phyloP scores from a whole-genome alignment of 2,113 vertebrate genomes.

The Salminus brasiliensis region DNA sequence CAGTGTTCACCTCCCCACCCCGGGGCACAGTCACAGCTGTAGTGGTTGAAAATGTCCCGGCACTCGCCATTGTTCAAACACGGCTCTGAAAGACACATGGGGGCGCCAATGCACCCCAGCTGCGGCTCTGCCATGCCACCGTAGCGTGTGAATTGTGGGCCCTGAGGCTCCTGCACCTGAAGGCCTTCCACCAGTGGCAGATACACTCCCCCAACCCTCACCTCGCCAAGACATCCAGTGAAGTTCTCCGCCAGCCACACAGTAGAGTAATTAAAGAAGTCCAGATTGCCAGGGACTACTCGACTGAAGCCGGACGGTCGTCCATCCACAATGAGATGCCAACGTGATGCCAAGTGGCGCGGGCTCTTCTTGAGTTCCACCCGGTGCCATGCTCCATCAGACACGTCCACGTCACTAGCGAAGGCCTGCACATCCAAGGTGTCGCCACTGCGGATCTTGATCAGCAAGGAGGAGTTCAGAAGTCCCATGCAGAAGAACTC shows the following conservation, averaged over 20 bases:
- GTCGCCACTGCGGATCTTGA: constrained; percentile 76
- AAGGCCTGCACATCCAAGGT: constrained; percentile 76
- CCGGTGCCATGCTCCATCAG: constrained; percentile 88
- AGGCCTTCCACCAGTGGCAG: constrained; percentile 75
- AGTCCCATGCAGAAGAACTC: constrained; percentile 82
- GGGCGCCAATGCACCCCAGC: constrained; percentile 80
- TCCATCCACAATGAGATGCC: constrained; percentile 81
- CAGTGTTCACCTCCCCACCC: constrained; percentile 86
- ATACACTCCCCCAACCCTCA: constrained; percentile 83
- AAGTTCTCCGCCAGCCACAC: constrained; percentile 85
- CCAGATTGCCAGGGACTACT: constrained; percentile 71
- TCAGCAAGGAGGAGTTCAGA: constrained; percentile 79
- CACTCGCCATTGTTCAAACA: constrained; percentile 84
- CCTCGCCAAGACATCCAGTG: constrained; percentile 87
- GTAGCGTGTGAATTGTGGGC: constrained; percentile 72
- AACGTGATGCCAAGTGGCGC: constrained; percentile 64
- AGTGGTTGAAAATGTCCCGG: constrained; percentile 84
- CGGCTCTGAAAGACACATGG: constrained; percentile 79
- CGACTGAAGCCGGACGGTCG: constrained; percentile 63
- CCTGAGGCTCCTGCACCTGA: constrained; percentile 62
- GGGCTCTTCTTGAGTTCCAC: constrained; percentile 76
- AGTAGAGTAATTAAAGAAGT: constrained; percentile 78
- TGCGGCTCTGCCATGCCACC: constrained; percentile 27
- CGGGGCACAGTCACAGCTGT: constrained; percentile 78
- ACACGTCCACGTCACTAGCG: constrained; percentile 64